phyloP scores from a whole-genome alignment of 2,113 vertebrate genomes.

The Lycaon pictus region DNA sequence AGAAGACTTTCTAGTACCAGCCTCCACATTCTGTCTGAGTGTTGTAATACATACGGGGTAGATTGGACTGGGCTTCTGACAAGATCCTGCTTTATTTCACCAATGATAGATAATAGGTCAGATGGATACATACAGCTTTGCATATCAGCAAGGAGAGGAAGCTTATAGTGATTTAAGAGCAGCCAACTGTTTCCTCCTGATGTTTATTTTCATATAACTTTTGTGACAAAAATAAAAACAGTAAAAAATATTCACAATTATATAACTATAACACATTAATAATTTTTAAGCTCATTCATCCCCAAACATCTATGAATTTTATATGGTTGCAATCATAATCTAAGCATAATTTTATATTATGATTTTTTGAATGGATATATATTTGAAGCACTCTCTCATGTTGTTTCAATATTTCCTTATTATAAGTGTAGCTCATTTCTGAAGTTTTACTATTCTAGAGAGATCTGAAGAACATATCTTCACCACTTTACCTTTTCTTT shows the following conservation, averaged over 20 bases:
- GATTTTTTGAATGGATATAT: not conserved
- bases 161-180: not conserved
- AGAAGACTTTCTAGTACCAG: not conserved
- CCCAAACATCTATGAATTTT: not conserved
- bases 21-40: not conserved
- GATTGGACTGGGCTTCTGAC: not conserved
- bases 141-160: not conserved
- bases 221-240: constrained; percentile 36
- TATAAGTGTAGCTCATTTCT: not conserved
- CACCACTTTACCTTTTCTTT: not conserved
- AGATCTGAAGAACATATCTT: not conserved
- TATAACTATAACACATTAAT: not conserved
- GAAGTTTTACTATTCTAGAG: not conserved
- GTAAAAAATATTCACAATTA: not conserved
- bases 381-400: not conserved
- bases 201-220: not conserved
- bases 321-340: not conserved
- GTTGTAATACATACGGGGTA: not conserved
- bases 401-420: not conserved
- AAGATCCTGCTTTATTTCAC: not conserved
- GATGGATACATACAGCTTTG: not conserved
- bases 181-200: not conserved
- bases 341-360: constrained; percentile 1
- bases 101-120: not conserved
- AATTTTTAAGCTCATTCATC: not conserved